Evolutionary conservation across 2,888 invertebrate species (phyloP).

Genomic region (Xylocampa areola): DNA sequence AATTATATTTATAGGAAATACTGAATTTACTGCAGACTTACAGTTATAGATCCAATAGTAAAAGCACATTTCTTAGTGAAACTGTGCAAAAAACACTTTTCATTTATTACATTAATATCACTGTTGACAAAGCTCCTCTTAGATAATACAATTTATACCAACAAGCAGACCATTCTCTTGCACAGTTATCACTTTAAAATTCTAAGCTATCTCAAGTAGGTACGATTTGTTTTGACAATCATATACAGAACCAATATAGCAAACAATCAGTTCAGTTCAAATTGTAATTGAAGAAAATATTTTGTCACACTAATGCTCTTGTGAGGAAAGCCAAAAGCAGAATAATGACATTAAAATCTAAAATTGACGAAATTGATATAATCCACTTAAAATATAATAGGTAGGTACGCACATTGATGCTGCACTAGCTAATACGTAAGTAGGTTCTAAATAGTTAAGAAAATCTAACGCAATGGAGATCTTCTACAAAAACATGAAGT

Average conservation of each 20-base stretch:
- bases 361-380: conserved; percentile 90
- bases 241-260: conserved; percentile 62
- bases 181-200: conserved; percentile 82
- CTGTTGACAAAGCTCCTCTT: conserved; percentile 81
- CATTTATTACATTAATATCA: conserved; percentile 80
- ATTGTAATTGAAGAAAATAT: conserved; percentile 46
- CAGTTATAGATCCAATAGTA: conserved; percentile 72
- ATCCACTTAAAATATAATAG: conserved; percentile 85
- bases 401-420: conserved; percentile 67
- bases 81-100: conserved; percentile 82
- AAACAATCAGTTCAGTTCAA: conserved; percentile 53
- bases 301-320: conserved; percentile 53
- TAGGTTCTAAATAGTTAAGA: conserved; percentile 61
- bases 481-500: conserved; percentile 67
- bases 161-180: conserved; percentile 76
- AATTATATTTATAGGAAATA: conserved; percentile 85
- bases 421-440: conserved; percentile 63
- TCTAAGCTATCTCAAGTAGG: conserved; percentile 64
- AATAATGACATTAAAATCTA: conserved; percentile 85
- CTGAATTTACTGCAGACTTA: conserved; percentile 82
- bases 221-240: conserved; percentile 58
- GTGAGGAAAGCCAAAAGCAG: conserved; percentile 72
- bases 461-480: conserved; percentile 66
- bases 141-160: conserved; percentile 69
- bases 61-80: conserved; percentile 80